phyloP scores from a whole-genome alignment of 1,140 invertebrate species.

The Penaeus chinensis region DNA sequence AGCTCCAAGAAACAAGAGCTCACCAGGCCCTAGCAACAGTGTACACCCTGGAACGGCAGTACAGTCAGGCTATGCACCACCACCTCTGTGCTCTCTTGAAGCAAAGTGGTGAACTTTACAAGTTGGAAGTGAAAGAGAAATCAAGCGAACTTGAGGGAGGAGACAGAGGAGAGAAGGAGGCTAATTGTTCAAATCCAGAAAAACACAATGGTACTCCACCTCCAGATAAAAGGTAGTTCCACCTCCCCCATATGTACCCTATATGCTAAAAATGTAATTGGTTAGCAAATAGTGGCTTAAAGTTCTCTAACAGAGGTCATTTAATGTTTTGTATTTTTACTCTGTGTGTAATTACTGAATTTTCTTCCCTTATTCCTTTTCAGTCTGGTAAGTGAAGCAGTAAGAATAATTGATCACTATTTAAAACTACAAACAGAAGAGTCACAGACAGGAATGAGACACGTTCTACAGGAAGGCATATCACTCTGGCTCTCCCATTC shows the following conservation, averaged over 20 bases:
- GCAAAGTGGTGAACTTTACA: slow-evolving; percentile 26
- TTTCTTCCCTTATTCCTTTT: neutral
- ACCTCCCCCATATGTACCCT: too few relatives aligned
- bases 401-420: slow-evolving; percentile 61
- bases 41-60: slow-evolving; percentile 48
- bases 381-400: slow-evolving; percentile 54
- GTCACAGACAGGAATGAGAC: slow-evolving; percentile 57
- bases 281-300: too few relatives aligned
- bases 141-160: neutral
- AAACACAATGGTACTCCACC: neutral
- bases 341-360: neutral
- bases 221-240: slow-evolving; percentile 16
- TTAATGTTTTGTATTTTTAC: too few relatives aligned
- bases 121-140: neutral
- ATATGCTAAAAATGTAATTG: too few relatives aligned
- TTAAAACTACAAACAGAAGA: slow-evolving; percentile 56
- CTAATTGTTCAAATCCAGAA: neutral
- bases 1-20: slow-evolving; percentile 50
- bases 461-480: slow-evolving; percentile 60
- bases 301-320: too few relatives aligned
- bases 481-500: slow-evolving; percentile 58
- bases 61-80: slow-evolving; percentile 58
- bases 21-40: slow-evolving; percentile 58
- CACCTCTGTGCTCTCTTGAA: slow-evolving; percentile 58
- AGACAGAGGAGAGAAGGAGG: slow-evolving; percentile 26